Conservation (phyloP, 1,140 invertebrate genomes). For the Drosophila parvula region DNA sequence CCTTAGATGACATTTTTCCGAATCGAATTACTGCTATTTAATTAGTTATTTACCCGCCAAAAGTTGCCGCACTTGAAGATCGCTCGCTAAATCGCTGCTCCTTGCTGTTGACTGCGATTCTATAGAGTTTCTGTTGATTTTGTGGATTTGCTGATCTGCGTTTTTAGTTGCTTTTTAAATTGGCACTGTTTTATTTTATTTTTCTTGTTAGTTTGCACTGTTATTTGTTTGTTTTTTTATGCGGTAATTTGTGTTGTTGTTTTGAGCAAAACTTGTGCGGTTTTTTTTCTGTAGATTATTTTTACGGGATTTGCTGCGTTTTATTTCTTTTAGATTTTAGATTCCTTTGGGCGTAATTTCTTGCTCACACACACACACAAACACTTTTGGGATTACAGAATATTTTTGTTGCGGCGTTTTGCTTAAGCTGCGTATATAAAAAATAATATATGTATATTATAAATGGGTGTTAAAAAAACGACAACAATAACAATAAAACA, state of each 20-base stretch:
- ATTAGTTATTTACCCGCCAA: conserved; percentile 55
- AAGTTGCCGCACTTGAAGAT: conserved; percentile 25
- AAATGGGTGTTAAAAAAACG: conserved; percentile 4
- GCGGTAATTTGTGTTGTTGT: conserved; percentile 46
- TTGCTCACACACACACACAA: conserved; percentile 54
- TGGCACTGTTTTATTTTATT: conserved; percentile 50
- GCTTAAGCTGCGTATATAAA: conserved; percentile 69
- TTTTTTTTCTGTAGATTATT: conserved; percentile 41
- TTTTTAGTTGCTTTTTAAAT: conserved; percentile 42
- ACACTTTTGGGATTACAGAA: conserved; percentile 19
- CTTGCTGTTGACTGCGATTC: conserved; percentile 40
- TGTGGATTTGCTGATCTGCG: conserved; percentile 32
- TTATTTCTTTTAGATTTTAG: conserved; percentile 35
- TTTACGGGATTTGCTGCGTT: conserved; percentile 9
- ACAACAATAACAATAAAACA: conserved; percentile 50
- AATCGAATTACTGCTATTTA: not conserved
- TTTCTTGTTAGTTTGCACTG: conserved; percentile 52
- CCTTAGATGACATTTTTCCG: not conserved
- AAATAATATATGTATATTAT: conserved; percentile 42
- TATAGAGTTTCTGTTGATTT: conserved; percentile 22
- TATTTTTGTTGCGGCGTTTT: conserved; percentile 57
- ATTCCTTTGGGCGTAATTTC: conserved; percentile 55
- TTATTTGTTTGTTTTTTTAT: conserved; percentile 54
- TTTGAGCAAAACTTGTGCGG: conserved; percentile 70
- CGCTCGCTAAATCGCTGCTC: conserved; percentile 25